Evolutionary conservation across 2,888 invertebrate species (phyloP).

Genomic region (Rhingia campestris): DNA sequence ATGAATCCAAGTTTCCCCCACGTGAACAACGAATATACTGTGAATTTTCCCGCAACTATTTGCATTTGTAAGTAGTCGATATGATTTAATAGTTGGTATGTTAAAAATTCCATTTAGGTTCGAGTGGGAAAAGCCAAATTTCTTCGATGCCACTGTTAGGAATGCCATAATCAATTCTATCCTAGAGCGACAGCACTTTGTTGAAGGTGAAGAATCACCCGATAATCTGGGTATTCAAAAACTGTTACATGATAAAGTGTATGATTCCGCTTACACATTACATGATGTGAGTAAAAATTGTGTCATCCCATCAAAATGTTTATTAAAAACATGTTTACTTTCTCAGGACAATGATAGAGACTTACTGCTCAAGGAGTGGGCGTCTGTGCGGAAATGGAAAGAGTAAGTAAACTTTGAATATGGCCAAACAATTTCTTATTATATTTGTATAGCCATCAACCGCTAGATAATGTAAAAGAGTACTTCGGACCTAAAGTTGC

Average conservation of each 20-base stretch:
- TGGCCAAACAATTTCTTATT: background rate
- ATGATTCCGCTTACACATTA: constrained; percentile 88
- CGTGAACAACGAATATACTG: constrained; percentile 86
- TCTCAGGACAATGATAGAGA: constrained; percentile 84
- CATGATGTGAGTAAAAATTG: constrained; percentile 86
- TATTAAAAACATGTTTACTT: too few species aligned
- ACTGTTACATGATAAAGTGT: constrained; percentile 86
- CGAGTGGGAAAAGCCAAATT: constrained; percentile 86
- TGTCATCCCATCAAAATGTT: background rate
- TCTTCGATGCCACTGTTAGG: constrained; percentile 87
- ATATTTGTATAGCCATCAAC: constrained; percentile 84
- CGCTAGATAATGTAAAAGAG: constrained; percentile 89
- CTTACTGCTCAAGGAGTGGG: constrained; percentile 88
- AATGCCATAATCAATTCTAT: constrained; percentile 90
- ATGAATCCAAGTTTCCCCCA: constrained; percentile 86
- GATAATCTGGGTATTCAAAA: constrained; percentile 87
- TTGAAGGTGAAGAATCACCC: constrained; percentile 82
- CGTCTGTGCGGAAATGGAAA: constrained; percentile 86
- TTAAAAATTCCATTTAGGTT: constrained; percentile 83
- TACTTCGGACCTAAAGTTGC: constrained; percentile 91
- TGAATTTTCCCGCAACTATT: constrained; percentile 88
- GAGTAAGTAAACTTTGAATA: constrained; percentile 82
- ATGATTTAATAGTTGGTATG: background rate
- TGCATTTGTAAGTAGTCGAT: constrained; percentile 86
- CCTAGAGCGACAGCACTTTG: constrained; percentile 87